Percentiles rank a stretch among this genome's conserved stretches.
These are phyloP conservation scores for Serrognathus titanus DNA, from an alignment of 2,888 invertebrate species.

Conservation along the genomic window DNA sequence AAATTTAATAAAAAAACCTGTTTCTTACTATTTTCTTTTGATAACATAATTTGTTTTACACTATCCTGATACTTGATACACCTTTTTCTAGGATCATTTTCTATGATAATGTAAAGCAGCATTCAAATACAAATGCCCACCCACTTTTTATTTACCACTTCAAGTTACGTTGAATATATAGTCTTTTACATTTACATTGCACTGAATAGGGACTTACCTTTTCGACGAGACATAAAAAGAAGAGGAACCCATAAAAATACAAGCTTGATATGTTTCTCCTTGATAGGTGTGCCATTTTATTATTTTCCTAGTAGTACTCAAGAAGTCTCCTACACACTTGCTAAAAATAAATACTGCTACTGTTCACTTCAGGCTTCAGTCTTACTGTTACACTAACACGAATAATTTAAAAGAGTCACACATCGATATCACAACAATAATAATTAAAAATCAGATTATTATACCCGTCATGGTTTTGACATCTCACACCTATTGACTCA, in stretches of 20 bases:
- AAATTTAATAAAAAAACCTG: no score
- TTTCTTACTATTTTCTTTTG: no score
- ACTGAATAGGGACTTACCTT: constrained; percentile 4
- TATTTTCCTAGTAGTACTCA: neutral
- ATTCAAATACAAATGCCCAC: no score
- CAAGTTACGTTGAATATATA: no score
- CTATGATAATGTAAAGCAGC: no score
- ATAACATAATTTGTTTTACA: no score
- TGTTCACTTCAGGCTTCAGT: constrained; percentile 10
- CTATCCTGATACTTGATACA: no score
- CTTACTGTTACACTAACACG: constrained; percentile 15
- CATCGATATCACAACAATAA: constrained; percentile 8
- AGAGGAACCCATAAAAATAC: constrained; percentile 15
- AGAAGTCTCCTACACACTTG: neutral
- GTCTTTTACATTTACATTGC: neutral
- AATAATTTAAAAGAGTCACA: constrained; percentile 10
- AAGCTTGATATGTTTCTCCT: constrained; percentile 15
- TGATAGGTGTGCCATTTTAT: constrained; percentile 6
- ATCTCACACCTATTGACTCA: constrained; percentile 2
- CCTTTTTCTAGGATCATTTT: no score
- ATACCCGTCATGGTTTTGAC: constrained; percentile 12
- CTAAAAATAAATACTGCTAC: constrained; percentile 7
- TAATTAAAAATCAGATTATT: constrained; percentile 12
- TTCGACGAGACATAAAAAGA: constrained; percentile 4
- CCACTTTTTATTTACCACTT: no score